Conservation (phyloP, 2,113 vertebrate species). For the Reinhardtius hippoglossoides region DNA sequence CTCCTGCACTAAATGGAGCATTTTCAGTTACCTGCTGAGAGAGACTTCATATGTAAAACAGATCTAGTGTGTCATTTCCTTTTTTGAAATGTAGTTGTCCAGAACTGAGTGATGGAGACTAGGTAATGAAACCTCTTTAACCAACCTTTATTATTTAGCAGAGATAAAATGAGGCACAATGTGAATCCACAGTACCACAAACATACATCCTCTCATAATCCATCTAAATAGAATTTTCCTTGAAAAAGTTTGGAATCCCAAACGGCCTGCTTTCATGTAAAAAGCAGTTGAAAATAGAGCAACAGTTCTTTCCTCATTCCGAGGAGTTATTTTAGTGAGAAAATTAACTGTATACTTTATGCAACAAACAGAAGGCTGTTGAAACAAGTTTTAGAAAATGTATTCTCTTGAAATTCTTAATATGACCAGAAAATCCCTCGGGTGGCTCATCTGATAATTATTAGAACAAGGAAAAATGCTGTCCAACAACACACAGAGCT, state of each 20-base stretch:
- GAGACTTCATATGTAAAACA: too few relatives aligned
- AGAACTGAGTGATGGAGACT: background rate
- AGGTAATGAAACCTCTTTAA: background rate
- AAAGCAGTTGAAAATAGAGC: background rate
- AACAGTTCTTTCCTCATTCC: background rate
- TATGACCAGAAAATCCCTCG: background rate
- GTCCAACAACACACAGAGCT: slow-evolving; percentile 17
- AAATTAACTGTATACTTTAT: background rate
- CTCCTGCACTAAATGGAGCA: background rate
- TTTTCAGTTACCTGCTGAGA: too few relatives aligned
- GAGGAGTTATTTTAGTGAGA: background rate
- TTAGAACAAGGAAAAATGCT: slow-evolving; percentile 10
- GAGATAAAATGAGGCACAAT: background rate
- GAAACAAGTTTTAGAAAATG: background rate
- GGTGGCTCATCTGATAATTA: slow-evolving; percentile 34
- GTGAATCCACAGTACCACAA: background rate
- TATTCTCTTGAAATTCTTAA: background rate
- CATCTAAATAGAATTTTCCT: background rate
- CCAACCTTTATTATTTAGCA: background rate
- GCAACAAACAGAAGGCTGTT: background rate
- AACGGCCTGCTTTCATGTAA: background rate
- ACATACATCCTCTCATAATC: slow-evolving; percentile 4
- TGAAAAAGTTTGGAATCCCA: background rate
- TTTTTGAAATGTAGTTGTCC: too few relatives aligned
- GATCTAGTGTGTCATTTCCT: too few relatives aligned